These are phyloP conservation scores for Zosterops japonicus DNA, from an alignment of 2,113 vertebrate genomes.

Conservation along the genomic window DNA sequence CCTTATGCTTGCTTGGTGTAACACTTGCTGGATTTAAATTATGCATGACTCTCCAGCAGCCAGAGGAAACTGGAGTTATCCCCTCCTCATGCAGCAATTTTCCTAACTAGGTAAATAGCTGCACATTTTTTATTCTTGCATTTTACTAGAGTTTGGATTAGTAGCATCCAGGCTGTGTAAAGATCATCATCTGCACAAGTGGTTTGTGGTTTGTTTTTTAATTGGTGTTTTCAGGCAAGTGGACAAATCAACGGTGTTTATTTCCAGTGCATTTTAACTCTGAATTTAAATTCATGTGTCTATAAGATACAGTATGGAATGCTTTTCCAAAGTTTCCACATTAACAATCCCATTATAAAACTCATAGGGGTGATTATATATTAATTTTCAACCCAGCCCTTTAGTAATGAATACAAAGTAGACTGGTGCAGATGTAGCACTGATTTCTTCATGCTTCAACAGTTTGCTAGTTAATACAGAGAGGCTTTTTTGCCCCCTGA, in stretches of 20 bases:
- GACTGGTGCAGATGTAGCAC: background rate
- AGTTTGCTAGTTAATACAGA: background rate
- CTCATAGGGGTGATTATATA: background rate
- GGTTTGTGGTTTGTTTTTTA: background rate
- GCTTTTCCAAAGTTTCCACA: background rate
- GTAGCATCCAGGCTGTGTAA: background rate
- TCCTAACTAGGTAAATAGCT: background rate
- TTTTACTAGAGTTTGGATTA: background rate
- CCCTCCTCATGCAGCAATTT: rapidly evolving
- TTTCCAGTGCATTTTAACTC: background rate
- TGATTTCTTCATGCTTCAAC: background rate
- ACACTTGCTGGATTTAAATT: background rate
- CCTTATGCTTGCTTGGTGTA: background rate
- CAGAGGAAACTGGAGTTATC: background rate
- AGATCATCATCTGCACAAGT: background rate
- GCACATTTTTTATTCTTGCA: background rate
- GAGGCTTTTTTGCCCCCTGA: background rate
- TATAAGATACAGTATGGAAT: background rate
- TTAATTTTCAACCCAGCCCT: background rate
- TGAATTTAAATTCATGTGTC: background rate
- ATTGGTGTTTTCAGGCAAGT: background rate
- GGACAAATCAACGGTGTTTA: background rate
- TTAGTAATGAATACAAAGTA: background rate
- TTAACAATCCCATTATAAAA: background rate
- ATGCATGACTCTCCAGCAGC: background rate